Base-by-base conservation (phyloP, 2,113 vertebrate genomes). In the Oryzias celebensis region DNA sequence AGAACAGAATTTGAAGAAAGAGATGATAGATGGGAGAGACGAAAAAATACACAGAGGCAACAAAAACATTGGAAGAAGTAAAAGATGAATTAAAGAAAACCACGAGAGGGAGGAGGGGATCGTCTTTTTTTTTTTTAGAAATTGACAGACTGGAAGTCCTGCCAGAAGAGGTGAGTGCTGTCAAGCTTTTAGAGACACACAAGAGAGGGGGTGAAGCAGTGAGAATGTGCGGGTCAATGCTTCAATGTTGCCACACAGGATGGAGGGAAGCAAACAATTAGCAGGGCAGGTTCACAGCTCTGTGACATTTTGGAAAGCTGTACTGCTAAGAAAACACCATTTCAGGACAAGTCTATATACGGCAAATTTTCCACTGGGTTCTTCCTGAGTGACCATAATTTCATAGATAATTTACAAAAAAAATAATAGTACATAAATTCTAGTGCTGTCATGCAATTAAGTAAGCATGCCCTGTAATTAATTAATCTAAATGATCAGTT, bases 211-310 rank as follows among this genome's bases (percentile, higher is more conserved):
- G 68, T 58, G 77, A 65, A 81, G 54, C 48, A 74, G 78, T 1
- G 45, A 80, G 81, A 78, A 58, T 68, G 68, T 75, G 52, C 51
- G 31, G 80, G 88, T 88, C 82, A 82, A 68, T 86, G 78, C 77
- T 71, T 77, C 78, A 70, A 31, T 44, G 64, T 77, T 69, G 75
- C 80, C 82, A 82, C 83, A 78, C 74, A 67, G 80, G 81, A 82
- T 77, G 80, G 80, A 82, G 88, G 83, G 85, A 81, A 78, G 83
- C 80, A 86, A 81, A 81, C 78, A 72, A 75, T 75, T 78, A 87
- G 86, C 83, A 86, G 81, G 80, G 60, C 76, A 77, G 73, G 60
- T 8, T 36, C 31, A 36, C 31, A 81, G 68, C 77, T 81, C 82
- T 62, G 73, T 73, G 77, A 68, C 24, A 73, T 47, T 64, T 58